Evolutionary conservation across 37 sponge, comb jelly and placozoan genomes (phyloP).

Genomic region (Halichondria panicea): DNA sequence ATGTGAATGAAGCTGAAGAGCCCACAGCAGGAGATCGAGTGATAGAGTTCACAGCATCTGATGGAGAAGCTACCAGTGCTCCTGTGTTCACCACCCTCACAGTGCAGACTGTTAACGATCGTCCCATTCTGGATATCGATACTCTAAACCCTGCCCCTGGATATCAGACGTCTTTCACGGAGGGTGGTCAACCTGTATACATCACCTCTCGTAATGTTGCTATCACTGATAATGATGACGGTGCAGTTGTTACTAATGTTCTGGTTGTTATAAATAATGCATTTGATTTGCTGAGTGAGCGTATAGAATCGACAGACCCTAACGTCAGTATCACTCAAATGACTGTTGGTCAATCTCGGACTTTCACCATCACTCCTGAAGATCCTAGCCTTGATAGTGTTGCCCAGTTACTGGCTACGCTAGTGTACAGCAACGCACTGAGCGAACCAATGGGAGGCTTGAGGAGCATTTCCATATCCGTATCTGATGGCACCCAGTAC

Average conservation of each 20-base stretch:
- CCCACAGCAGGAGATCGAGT: slow-evolving; percentile 40
- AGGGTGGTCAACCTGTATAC: slow-evolving; percentile 41
- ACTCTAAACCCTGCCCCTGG: slow-evolving; percentile 20
- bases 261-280: slow-evolving; percentile 41
- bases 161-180: slow-evolving; percentile 47
- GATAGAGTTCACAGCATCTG: slow-evolving; percentile 44
- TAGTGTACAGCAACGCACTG: slow-evolving; percentile 46
- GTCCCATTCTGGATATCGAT: slow-evolving; percentile 65
- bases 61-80: slow-evolving; percentile 43
- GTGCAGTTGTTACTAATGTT: slow-evolving; percentile 3
- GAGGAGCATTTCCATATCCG: slow-evolving; percentile 30
- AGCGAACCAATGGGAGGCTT: slow-evolving; percentile 45
- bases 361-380: slow-evolving; percentile 10
- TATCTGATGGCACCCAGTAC: slow-evolving; percentile 48
- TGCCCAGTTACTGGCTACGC: slow-evolving; percentile 16
- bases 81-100: slow-evolving; percentile 20
- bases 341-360: background rate
- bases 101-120: slow-evolving; percentile 56
- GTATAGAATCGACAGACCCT: slow-evolving; percentile 24
- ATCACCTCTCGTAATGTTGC: slow-evolving; percentile 66
- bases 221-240: slow-evolving; percentile 62
- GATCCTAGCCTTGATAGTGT: background rate
- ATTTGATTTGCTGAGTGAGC: slow-evolving; percentile 42
- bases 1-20: slow-evolving; percentile 69
- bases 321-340: background rate